Percentiles rank a stretch among this genome's conserved stretches.
These are phyloP conservation scores for Myotis vivesi DNA, from an alignment of 2,797 vertebrate genomes.

Conservation along the genomic window DNA sequence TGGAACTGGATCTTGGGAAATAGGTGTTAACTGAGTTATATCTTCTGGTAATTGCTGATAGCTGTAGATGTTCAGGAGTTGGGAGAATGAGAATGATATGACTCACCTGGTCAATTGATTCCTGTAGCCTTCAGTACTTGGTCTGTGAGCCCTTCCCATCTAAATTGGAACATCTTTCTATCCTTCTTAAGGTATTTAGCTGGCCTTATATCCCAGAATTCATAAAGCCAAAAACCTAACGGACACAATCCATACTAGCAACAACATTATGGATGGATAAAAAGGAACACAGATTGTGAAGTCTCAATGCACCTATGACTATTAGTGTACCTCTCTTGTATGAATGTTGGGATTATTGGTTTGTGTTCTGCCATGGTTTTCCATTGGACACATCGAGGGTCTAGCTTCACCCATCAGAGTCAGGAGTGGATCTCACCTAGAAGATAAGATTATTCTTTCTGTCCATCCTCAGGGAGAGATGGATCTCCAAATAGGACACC, in stretches of 20 bases:
- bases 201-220: neutral
- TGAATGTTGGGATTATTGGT: neutral
- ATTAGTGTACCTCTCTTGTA: accelerated
- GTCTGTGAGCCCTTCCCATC: neutral
- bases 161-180: neutral
- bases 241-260: too few species aligned
- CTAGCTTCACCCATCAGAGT: neutral
- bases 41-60: neutral
- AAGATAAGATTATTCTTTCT: neutral
- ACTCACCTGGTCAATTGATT: neutral
- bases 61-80: neutral
- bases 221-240: neutral
- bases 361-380: neutral
- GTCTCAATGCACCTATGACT: accelerated
- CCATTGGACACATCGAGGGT: neutral
- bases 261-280: neutral
- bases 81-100: neutral
- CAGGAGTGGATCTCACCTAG: neutral
- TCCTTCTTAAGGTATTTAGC: neutral
- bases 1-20: neutral
- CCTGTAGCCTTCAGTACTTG: neutral
- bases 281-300: neutral
- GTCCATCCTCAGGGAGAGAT: neutral
- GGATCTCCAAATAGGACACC: neutral
- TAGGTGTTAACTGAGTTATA: neutral